A percentile compares a stretch with the other conserved stretches of the same genome.
Conservation (phyloP, 2,797 vertebrate genomes). For the Rhadinocentrus ornatus region DNA sequence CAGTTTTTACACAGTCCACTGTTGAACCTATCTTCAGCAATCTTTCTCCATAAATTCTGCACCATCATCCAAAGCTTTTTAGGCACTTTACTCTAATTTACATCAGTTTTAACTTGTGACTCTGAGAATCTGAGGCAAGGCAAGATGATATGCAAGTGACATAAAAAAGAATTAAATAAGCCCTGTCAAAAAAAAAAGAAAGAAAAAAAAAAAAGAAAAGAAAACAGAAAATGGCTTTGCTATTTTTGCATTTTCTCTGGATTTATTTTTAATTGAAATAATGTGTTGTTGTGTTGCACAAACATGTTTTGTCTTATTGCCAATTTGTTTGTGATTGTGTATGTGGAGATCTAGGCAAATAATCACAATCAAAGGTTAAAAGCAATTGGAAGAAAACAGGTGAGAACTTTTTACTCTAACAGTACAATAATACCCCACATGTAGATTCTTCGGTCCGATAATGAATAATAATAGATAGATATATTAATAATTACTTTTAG, state of each 20-base stretch:
- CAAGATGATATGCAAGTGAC: too few relatives aligned
- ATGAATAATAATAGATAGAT: conserved; percentile 53
- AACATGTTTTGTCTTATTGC: conserved; percentile 13
- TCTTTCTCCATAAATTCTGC: too few relatives aligned
- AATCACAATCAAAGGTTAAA: conserved; percentile 57
- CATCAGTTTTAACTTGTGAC: too few relatives aligned
- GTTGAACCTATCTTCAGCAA: too few relatives aligned
- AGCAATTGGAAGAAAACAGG: conserved; percentile 34
- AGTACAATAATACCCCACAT: conserved; percentile 51
- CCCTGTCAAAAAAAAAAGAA: not conserved
- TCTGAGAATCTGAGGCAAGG: too few relatives aligned
- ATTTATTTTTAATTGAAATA: not conserved
- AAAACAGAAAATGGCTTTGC: too few relatives aligned
- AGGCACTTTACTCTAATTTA: too few relatives aligned
- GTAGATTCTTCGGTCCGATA: conserved; percentile 59
- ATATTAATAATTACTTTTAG: conserved; percentile 62
- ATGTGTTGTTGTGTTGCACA: not conserved
- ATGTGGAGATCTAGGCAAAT: conserved; percentile 38
- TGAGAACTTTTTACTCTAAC: conserved; percentile 52
- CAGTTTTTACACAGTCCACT: too few relatives aligned
- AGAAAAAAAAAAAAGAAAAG: too few relatives aligned
- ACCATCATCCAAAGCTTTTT: too few relatives aligned
- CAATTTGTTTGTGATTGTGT: conserved; percentile 18
- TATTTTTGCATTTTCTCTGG: not conserved
- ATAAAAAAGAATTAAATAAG: not conserved